Conservation (phyloP, 92 coral and sea anemone species). For the Palythoa grandis region DNA sequence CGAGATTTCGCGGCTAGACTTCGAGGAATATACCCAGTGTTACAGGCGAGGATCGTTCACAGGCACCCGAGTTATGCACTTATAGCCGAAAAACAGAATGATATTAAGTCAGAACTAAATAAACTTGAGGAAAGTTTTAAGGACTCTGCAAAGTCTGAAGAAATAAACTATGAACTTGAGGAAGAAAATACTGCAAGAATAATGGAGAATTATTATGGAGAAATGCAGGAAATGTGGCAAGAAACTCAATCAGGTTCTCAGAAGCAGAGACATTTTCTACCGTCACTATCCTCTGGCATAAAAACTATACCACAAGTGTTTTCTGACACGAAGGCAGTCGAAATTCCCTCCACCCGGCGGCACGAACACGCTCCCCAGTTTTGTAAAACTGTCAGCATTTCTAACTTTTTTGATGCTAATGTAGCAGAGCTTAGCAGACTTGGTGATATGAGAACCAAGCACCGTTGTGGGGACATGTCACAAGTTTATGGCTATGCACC, state of each 20-base stretch:
- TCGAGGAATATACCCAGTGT: constrained; percentile 81
- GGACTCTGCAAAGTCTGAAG: neutral
- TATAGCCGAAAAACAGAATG: neutral
- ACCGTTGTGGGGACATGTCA: constrained; percentile 58
- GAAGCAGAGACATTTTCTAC: constrained; percentile 4
- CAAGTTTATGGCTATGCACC: constrained; percentile 75
- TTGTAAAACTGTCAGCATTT: constrained; percentile 72
- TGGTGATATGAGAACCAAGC: constrained; percentile 71
- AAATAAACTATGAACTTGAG: constrained; percentile 6
- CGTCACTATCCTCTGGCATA: neutral
- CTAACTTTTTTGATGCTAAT: constrained; percentile 65
- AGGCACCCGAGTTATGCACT: constrained; percentile 47
- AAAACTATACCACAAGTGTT: constrained; percentile 24
- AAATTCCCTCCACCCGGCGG: constrained; percentile 44
- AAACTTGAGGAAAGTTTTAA: constrained; percentile 15
- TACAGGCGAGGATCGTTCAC: constrained; percentile 61
- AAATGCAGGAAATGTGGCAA: neutral
- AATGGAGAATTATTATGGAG: neutral
- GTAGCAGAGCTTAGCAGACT: constrained; percentile 52
- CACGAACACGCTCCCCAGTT: constrained; percentile 88
- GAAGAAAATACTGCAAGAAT: constrained; percentile 19
- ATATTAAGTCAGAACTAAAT: constrained; percentile 1
- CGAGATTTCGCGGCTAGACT: constrained; percentile 89
- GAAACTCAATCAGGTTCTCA: constrained; percentile 1
- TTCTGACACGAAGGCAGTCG: constrained; percentile 48